These are phyloP conservation scores for Ectobius pallidus DNA, from an alignment of 2,888 invertebrate species.

Conservation along the genomic window DNA sequence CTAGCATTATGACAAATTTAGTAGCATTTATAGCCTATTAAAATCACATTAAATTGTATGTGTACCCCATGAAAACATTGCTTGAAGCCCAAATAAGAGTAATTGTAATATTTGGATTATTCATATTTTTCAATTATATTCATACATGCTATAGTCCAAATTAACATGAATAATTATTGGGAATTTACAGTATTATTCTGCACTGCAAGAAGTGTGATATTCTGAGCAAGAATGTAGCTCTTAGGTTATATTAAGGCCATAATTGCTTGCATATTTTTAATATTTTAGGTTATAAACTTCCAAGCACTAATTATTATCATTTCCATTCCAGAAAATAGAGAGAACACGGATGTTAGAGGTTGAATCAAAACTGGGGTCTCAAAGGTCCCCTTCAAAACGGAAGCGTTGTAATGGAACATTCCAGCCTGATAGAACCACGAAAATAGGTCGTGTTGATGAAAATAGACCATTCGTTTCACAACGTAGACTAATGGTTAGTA, in stretches of 20 bases:
- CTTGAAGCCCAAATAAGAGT: too few relatives aligned
- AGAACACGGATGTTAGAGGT: not conserved
- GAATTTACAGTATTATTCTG: not conserved
- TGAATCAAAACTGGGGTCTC: conserved; percentile 1
- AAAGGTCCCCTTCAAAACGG: not conserved
- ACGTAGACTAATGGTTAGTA: too few relatives aligned
- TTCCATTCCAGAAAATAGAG: too few relatives aligned
- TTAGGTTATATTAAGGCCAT: not conserved
- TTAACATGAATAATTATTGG: not conserved
- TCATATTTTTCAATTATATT: too few relatives aligned
- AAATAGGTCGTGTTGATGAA: not conserved
- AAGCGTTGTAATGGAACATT: conserved; percentile 1
- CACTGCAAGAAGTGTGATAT: not conserved
- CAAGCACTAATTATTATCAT: not conserved
- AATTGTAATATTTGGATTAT: too few relatives aligned
- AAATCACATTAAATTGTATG: too few relatives aligned
- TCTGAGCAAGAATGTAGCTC: not conserved
- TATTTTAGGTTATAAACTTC: not conserved
- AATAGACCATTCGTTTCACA: not conserved
- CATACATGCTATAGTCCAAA: too few relatives aligned
- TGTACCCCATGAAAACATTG: too few relatives aligned
- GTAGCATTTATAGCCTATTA: too few relatives aligned
- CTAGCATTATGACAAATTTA: too few relatives aligned
- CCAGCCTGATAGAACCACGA: not conserved
- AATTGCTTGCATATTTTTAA: not conserved